phyloP scores from a whole-genome alignment of 2,888 invertebrate species.

The Drosophila crucigera region DNA sequence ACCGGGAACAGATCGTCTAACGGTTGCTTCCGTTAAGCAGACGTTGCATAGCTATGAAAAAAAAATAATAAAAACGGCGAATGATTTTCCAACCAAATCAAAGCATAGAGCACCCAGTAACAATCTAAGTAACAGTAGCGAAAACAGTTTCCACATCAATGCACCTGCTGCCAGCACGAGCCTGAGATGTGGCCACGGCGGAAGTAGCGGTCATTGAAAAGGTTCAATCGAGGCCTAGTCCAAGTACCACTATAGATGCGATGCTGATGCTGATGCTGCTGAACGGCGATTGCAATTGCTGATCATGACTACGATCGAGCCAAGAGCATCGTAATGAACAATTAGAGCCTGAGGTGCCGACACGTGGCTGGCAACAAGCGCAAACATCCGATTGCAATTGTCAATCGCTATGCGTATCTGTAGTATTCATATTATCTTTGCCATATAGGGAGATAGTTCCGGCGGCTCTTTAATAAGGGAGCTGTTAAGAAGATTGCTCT shows the following conservation, averaged over 20 bases:
- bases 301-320: conserved; percentile 9
- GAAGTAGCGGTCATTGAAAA: conserved; percentile 60
- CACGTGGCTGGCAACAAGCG: conserved; percentile 49
- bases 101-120: conserved; percentile 65
- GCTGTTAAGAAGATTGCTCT: conserved; percentile 61
- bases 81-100: conserved; percentile 70
- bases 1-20: conserved; percentile 70
- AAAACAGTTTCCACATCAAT: conserved; percentile 60
- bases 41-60: conserved; percentile 42
- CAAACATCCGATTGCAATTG: conserved; percentile 56
- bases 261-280: conserved; percentile 6
- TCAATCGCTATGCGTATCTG: conserved; percentile 24
- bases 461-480: conserved; percentile 55
- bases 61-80: conserved; percentile 35
- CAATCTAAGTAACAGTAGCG: conserved; percentile 64
- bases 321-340: conserved; percentile 36
- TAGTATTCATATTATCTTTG: neutral
- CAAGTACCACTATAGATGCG: conserved; percentile 22
- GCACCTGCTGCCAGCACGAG: conserved; percentile 46
- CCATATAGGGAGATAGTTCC: conserved; percentile 51
- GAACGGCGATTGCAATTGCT: conserved; percentile 15
- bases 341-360: conserved; percentile 46
- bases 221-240: conserved; percentile 21
- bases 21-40: conserved; percentile 78
- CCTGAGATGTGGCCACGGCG: conserved; percentile 20